Evolutionary conservation across 2,113 vertebrate species (phyloP).

Genomic region (Rana temporaria): DNA sequence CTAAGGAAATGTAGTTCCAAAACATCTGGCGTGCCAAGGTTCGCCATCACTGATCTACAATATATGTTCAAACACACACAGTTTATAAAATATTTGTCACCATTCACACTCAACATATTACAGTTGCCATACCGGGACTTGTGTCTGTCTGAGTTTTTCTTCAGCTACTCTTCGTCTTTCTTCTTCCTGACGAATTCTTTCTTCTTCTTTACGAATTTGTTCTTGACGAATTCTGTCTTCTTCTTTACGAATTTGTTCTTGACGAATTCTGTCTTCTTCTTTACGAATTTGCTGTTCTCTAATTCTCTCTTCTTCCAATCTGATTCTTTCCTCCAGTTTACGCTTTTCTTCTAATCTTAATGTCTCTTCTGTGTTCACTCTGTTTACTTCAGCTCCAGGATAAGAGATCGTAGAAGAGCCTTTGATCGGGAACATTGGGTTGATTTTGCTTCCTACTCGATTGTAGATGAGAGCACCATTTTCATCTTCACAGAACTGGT

Average conservation of each 20-base stretch:
- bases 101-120: background rate
- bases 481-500: conserved; percentile 91
- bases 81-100: too few species aligned
- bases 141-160: conserved; percentile 4
- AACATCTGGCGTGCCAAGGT: too few species aligned
- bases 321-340: conserved; percentile 23
- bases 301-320: conserved; percentile 25
- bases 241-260: background rate
- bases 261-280: background rate
- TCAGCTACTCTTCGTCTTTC: background rate
- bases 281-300: background rate
- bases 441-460: conserved; percentile 72
- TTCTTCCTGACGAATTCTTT: background rate
- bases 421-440: conserved; percentile 61
- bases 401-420: conserved; percentile 58
- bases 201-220: background rate
- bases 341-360: conserved; percentile 5
- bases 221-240: background rate
- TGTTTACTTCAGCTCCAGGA: conserved; percentile 57
- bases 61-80: too few species aligned
- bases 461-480: conserved; percentile 83
- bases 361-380: background rate
- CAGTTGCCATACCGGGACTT: conserved; percentile 61
- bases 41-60: too few species aligned
- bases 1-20: too few species aligned